Evolutionary conservation across 2,888 invertebrate species (phyloP).

Genomic region (Lagria hirta): DNA sequence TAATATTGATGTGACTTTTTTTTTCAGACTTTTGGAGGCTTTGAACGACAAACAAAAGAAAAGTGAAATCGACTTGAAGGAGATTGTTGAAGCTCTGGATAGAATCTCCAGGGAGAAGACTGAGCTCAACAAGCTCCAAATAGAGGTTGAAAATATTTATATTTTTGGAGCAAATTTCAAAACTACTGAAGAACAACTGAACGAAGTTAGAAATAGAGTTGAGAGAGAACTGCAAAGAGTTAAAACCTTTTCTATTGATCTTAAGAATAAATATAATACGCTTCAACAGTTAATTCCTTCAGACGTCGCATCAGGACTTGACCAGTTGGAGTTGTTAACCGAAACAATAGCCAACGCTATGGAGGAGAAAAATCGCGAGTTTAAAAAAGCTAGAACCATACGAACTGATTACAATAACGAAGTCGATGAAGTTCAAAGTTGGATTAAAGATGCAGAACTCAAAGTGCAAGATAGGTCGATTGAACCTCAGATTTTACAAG

Average conservation of each 20-base stretch:
- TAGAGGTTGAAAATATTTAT: conserved; percentile 71
- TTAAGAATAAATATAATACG: conserved; percentile 64
- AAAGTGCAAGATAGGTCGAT: conserved; percentile 74
- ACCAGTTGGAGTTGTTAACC: conserved; percentile 76
- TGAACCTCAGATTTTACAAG: conserved; percentile 76
- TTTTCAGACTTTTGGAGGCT: conserved; percentile 74
- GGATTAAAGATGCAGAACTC: conserved; percentile 82
- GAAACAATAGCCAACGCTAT: conserved; percentile 78
- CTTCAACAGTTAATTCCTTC: conserved; percentile 67
- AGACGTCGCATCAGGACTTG: conserved; percentile 79
- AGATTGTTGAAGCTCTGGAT: conserved; percentile 73
- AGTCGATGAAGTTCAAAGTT: conserved; percentile 77
- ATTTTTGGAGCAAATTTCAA: conserved; percentile 75
- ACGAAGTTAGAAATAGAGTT: conserved; percentile 61
- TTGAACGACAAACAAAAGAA: conserved; percentile 75
- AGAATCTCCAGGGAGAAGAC: conserved; percentile 70
- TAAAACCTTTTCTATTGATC: conserved; percentile 61
- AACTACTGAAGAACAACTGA: conserved; percentile 63
- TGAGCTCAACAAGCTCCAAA: conserved; percentile 66
- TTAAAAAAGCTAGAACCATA: conserved; percentile 81
- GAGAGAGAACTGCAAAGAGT: conserved; percentile 61
- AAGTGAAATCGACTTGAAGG: conserved; percentile 72
- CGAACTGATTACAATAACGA: conserved; percentile 78
- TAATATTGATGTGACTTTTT: conserved; percentile 11
- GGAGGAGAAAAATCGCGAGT: conserved; percentile 86